Evolutionary conservation across 1,140 invertebrate species (phyloP).

Genomic region (Vanessa atalanta): DNA sequence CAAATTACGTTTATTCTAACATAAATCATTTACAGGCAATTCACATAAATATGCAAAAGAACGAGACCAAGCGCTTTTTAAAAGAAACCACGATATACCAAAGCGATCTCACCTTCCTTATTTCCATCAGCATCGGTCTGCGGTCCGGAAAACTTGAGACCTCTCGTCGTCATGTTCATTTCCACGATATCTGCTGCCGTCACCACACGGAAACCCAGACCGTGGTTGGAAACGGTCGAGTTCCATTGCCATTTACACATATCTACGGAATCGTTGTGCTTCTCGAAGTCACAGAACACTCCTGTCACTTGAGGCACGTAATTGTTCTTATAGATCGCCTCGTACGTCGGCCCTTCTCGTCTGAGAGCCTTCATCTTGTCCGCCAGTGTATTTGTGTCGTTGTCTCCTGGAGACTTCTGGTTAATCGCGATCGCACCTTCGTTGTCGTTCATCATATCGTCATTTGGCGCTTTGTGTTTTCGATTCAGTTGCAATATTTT

Average conservation of each 20-base stretch:
- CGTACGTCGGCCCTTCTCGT: slow-evolving; percentile 50
- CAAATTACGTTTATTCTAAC: too few relatives aligned
- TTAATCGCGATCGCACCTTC: slow-evolving; percentile 60
- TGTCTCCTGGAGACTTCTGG: slow-evolving; percentile 51
- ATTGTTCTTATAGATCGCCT: slow-evolving; percentile 51
- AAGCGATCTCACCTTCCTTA: slow-evolving; percentile 59
- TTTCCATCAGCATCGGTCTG: slow-evolving; percentile 71
- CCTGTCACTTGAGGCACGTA: slow-evolving; percentile 70
- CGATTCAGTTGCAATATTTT: slow-evolving; percentile 58
- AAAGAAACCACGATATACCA: background rate
- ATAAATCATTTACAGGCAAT: background rate
- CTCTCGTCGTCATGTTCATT: slow-evolving; percentile 60
- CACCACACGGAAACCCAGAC: slow-evolving; percentile 66
- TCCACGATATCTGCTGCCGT: slow-evolving; percentile 56
- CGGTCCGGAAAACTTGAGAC: slow-evolving; percentile 68
- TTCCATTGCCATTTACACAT: slow-evolving; percentile 79
- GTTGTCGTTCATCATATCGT: slow-evolving; percentile 75
- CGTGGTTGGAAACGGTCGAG: slow-evolving; percentile 58
- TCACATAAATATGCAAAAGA: background rate
- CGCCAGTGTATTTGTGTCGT: slow-evolving; percentile 53
- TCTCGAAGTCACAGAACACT: slow-evolving; percentile 74
- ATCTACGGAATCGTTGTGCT: slow-evolving; percentile 48
- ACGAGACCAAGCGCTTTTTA: background rate
- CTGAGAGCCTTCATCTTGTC: slow-evolving; percentile 61
- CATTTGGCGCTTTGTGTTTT: slow-evolving; percentile 29